Conservation (phyloP, 2,113 vertebrate genomes). For the Cervus canadensis region DNA sequence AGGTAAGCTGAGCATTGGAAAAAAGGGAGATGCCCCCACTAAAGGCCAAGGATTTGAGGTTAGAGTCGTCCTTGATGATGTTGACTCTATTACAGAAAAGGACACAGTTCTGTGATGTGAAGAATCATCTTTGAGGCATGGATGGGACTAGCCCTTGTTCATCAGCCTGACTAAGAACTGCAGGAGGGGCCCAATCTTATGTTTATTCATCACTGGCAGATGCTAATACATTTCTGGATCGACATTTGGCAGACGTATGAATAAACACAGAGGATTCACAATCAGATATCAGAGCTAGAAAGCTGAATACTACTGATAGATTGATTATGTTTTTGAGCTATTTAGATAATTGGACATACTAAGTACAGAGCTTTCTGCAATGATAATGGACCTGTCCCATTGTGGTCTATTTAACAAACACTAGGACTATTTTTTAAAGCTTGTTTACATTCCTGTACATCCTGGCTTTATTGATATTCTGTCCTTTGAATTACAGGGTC, state of each 20-base stretch:
- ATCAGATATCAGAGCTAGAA: slow-evolving; percentile 70
- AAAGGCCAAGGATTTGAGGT: neutral
- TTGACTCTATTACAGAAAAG: slow-evolving; percentile 1
- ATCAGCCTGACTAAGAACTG: slow-evolving; percentile 6
- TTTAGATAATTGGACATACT: slow-evolving; percentile 82
- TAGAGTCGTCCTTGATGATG: neutral
- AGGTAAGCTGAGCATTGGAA: neutral
- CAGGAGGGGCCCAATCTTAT: slow-evolving; percentile 10
- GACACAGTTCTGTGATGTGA: neutral
- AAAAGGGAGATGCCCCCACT: neutral
- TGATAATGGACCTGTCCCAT: slow-evolving; percentile 79
- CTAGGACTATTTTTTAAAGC: slow-evolving; percentile 74
- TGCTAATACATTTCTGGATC: slow-evolving; percentile 73
- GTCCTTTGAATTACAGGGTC: slow-evolving; percentile 78
- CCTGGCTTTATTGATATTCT: slow-evolving; percentile 79
- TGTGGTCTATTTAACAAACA: slow-evolving; percentile 84
- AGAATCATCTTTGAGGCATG: neutral
- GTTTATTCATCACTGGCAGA: slow-evolving; percentile 71
- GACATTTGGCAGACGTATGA: slow-evolving; percentile 72
- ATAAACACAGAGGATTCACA: slow-evolving; percentile 76
- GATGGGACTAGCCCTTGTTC: neutral
- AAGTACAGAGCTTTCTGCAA: slow-evolving; percentile 79
- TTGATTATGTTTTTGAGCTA: slow-evolving; percentile 80
- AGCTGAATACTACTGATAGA: slow-evolving; percentile 76
- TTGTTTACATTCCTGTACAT: slow-evolving; percentile 81